Conservation (phyloP, 2,888 invertebrate genomes). For the Harpagoxenus sublaevis region DNA sequence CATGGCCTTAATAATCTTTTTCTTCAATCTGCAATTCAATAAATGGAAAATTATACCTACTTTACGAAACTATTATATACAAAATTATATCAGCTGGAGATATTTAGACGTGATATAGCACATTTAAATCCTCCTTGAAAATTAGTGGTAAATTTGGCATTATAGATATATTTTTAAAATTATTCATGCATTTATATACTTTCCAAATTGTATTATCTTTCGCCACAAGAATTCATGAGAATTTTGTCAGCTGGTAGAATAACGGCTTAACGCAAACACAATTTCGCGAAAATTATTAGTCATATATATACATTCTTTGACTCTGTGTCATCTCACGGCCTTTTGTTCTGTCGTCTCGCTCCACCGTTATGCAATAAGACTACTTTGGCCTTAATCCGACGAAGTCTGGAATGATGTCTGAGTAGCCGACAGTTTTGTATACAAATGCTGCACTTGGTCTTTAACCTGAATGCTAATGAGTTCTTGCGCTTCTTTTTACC, state of each 20-base stretch:
- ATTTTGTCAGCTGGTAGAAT: neutral
- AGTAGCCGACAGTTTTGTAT: constrained; percentile 56
- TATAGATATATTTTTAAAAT: neutral
- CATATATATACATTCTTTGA: constrained; percentile 40
- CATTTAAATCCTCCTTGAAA: neutral
- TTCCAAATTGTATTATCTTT: neutral
- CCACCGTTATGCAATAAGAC: constrained; percentile 68
- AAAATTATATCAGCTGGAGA: neutral
- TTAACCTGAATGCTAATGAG: constrained; percentile 69
- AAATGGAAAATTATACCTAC: neutral
- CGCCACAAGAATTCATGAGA: neutral
- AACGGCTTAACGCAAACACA: neutral
- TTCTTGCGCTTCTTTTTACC: constrained; percentile 56
- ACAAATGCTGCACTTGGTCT: constrained; percentile 65
- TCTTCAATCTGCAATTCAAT: neutral
- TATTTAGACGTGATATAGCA: neutral
- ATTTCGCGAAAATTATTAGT: constrained; percentile 52
- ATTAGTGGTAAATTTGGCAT: neutral
- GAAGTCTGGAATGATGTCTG: constrained; percentile 60
- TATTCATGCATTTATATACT: neutral
- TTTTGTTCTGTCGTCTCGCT: constrained; percentile 49
- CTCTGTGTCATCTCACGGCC: constrained; percentile 17
- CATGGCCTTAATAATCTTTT: neutral
- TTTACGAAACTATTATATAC: neutral
- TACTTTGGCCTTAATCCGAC: constrained; percentile 70